Conservation (phyloP, 2,113 vertebrate species). For the Panthera leo region DNA sequence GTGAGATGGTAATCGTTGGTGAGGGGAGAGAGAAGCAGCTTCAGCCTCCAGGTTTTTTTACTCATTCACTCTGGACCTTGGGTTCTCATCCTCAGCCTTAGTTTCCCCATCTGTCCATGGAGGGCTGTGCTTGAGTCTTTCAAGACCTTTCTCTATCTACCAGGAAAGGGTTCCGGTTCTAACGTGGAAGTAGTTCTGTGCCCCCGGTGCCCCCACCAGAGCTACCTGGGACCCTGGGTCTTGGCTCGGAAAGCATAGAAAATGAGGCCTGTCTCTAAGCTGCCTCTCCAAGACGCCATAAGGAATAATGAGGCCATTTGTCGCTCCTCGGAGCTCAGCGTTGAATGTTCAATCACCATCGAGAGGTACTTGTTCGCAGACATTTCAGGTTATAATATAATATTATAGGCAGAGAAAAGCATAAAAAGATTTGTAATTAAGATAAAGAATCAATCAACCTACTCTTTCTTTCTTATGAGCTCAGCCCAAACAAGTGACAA, state of each 20-base stretch:
- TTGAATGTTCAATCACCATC: constrained; percentile 69
- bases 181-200: not conserved
- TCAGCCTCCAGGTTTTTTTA: not conserved
- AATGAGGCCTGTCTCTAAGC: constrained; percentile 24
- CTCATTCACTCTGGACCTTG: not conserved
- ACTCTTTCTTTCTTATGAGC: constrained; percentile 42
- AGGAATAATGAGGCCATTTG: constrained; percentile 65
- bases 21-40: not conserved
- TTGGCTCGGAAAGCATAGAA: constrained; percentile 27
- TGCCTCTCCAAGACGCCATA: constrained; percentile 46
- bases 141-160: not conserved
- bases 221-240: not conserved
- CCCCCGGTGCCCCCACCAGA: not conserved
- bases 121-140: not conserved
- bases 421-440: constrained; percentile 74
- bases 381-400: constrained; percentile 65
- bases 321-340: not conserved
- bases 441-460: constrained; percentile 71
- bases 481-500: constrained; percentile 51
- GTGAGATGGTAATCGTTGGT: not conserved
- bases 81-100: not conserved
- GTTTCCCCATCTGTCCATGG: not conserved
- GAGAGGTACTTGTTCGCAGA: constrained; percentile 57
- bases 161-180: not conserved
- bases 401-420: constrained; percentile 63